These are phyloP conservation scores for Cyrtonyx montezumae DNA, from an alignment of 2,113 vertebrate genomes.

Conservation along the genomic window DNA sequence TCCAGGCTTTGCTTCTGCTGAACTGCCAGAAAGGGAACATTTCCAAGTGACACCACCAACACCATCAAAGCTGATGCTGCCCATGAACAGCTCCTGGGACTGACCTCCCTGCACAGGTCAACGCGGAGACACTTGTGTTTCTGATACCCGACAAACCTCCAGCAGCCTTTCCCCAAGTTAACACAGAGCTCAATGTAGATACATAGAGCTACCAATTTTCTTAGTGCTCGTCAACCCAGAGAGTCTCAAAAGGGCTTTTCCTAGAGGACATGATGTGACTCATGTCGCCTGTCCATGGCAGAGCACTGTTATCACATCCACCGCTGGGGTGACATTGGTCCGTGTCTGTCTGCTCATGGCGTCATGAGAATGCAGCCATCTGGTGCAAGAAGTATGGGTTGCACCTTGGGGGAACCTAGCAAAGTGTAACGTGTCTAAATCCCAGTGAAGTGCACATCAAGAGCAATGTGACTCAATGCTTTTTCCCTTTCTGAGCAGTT, in stretches of 20 bases:
- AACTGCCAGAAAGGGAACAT: neutral
- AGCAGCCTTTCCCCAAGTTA: neutral
- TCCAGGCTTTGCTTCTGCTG: neutral
- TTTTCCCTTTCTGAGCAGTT: neutral
- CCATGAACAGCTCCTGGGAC: neutral
- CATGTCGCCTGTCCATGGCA: neutral
- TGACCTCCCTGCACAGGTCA: neutral
- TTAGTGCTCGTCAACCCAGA: neutral
- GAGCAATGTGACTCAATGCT: neutral
- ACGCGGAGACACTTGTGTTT: fast-evolving
- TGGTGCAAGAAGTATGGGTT: neutral
- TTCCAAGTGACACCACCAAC: neutral
- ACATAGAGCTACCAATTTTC: neutral
- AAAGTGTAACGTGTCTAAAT: neutral
- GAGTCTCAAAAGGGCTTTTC: slow-evolving; percentile 42
- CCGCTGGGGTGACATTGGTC: neutral
- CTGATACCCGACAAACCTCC: neutral
- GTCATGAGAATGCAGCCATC: slow-evolving; percentile 18
- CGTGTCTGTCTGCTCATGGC: fast-evolving
- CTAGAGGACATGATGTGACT: neutral
- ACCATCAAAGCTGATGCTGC: neutral
- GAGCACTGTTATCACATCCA: slow-evolving; percentile 26
- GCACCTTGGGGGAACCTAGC: neutral
- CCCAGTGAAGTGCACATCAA: neutral
- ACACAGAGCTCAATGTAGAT: neutral